These are phyloP conservation scores for Saiga tatarica DNA, from an alignment of 2,113 vertebrate species.

Conservation along the genomic window DNA sequence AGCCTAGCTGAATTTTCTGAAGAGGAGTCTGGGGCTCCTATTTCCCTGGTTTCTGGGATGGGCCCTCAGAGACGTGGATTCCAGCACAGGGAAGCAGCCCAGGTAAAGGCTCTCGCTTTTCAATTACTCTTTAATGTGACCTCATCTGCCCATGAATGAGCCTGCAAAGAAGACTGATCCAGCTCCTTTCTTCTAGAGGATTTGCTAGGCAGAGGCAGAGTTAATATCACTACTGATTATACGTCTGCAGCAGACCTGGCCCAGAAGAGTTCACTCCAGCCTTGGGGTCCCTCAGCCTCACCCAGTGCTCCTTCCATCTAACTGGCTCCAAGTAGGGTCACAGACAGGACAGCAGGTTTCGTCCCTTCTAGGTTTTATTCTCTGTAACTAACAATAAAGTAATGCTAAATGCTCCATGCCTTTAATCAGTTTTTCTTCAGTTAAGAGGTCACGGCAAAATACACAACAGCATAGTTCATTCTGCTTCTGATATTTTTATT, in stretches of 20 bases:
- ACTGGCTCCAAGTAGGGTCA: not conserved
- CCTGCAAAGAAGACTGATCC: conserved; percentile 78
- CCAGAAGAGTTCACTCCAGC: not conserved
- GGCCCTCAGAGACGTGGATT: not conserved
- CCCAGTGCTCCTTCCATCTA: not conserved
- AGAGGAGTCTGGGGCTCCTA: not conserved
- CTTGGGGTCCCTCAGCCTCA: not conserved
- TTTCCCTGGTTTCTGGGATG: not conserved
- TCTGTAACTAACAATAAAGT: not conserved
- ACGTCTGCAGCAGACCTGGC: conserved; percentile 47
- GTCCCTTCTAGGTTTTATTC: not conserved
- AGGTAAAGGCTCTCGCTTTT: conserved; percentile 66
- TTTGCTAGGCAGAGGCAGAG: conserved; percentile 72
- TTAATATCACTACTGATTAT: conserved; percentile 75
- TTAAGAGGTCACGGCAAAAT: not conserved
- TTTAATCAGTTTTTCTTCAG: conserved; percentile 2
- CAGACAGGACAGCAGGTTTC: not conserved
- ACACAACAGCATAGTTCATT: not conserved
- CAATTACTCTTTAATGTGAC: conserved; percentile 80
- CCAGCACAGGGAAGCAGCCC: not conserved
- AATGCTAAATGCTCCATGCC: not conserved
- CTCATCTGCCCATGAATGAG: conserved; percentile 77
- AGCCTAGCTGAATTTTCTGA: not conserved
- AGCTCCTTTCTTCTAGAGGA: conserved; percentile 58
- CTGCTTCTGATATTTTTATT: not conserved